Base-by-base conservation (phyloP, 2,113 vertebrate species). In the Pangasianodon hypophthalmus region DNA sequence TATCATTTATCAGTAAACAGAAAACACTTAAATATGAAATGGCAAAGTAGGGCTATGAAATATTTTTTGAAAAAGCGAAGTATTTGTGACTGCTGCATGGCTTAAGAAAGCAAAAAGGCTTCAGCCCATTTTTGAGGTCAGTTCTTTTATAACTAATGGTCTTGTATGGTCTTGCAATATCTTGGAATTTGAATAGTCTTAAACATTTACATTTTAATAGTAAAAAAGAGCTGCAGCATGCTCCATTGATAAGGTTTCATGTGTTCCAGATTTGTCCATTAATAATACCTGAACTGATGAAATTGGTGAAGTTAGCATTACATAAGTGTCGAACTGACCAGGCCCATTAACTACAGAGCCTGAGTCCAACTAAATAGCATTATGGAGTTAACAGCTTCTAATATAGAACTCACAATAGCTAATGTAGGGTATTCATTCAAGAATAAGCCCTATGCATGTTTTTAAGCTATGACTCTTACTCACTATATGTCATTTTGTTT, bases 51-150 rank as follows among this genome's bases (percentile, higher is more conserved):
- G 52, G 14, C 44, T 56, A 56, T 41, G 0, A 41, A 44, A 32
- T 54, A 14, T 4, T 83, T 83, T 44, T 83, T 29, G n/a, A 37
- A n/a, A 82, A 56, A n/a, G n/a, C n/a, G 11, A 32, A 6, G 6
- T 24, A 83, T 83, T 24, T 41, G 54, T 83, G 21, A 83, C 52
- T 41, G 81, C 19, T 83, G 84, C 18, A 85, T 85, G 84, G 62
- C 6, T 82, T 56, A 82, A 37, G 32, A n/a, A 56, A 21, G 16
- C 52, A 82, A 37, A 56, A 32, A 82, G n/a, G 6, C 29, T 54
- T 82, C n/a, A 54, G 80, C 16, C 29, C 6, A 56, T 82, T 82
- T n/a, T 32, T 54, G 14, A 54, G 48, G 79, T 81, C 29, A 60
- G 19, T 64, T 41, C 37, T 44, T 29, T 46, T 67, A 19, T 48